Evolutionary conservation across 1,140 invertebrate species (phyloP).

Genomic region (Euwallacea similis): DNA sequence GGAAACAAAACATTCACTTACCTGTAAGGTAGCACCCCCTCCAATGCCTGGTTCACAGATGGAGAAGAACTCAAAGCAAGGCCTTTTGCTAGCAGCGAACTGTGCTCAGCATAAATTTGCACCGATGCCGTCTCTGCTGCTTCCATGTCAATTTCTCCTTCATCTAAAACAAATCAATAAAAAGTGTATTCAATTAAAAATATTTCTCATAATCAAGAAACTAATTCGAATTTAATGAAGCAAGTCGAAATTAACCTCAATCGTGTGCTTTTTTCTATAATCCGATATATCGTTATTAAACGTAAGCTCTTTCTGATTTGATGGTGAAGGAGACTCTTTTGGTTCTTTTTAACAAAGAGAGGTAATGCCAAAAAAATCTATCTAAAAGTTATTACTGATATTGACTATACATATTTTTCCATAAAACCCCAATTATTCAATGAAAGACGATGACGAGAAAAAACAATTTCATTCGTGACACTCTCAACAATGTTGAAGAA

Average conservation of each 20-base stretch:
- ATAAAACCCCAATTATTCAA: too few species aligned
- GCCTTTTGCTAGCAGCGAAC: constrained; percentile 80
- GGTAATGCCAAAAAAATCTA: background rate
- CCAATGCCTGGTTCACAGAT: constrained; percentile 85
- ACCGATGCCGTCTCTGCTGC: constrained; percentile 72
- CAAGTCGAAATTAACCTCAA: too few species aligned
- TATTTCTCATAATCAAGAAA: too few species aligned
- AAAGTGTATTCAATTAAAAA: too few species aligned
- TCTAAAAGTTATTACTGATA: too few species aligned
- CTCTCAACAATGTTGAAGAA: background rate
- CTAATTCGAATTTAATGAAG: too few species aligned
- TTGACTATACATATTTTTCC: too few species aligned
- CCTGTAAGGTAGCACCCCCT: constrained; percentile 86
- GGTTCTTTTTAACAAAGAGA: background rate
- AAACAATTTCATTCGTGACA: background rate
- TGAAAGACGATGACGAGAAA: too few species aligned
- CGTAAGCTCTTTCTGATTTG: too few species aligned
- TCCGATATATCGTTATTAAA: too few species aligned
- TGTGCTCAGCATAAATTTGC: constrained; percentile 73
- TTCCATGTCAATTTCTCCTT: constrained; percentile 72
- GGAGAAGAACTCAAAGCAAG: constrained; percentile 86
- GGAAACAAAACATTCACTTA: constrained; percentile 56
- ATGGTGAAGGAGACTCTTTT: too few species aligned
- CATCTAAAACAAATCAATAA: constrained; percentile 57
- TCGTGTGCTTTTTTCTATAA: too few species aligned